Conservation (phyloP, 1,140 invertebrate species). For the Aporrectodea caliginosa region DNA sequence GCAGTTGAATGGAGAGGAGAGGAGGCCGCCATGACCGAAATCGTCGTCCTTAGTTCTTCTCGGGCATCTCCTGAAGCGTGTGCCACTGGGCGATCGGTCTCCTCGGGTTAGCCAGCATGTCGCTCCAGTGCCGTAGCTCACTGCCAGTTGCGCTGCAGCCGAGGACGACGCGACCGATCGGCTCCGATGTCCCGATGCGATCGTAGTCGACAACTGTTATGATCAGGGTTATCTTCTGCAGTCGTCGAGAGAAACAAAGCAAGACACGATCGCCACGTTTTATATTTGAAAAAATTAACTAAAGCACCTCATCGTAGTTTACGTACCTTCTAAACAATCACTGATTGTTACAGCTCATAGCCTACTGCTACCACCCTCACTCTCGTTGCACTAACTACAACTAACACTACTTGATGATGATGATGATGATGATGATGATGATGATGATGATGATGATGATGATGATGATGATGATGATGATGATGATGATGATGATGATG, state of each 20-base stretch:
- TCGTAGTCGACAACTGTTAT: slow-evolving; percentile 99
- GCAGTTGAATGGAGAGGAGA: too few species aligned
- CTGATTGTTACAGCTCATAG: too few species aligned
- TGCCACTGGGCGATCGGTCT: slow-evolving; percentile 99
- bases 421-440: not conserved
- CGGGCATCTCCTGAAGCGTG: slow-evolving; percentile 67
- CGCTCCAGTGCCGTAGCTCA: slow-evolving; percentile 98
- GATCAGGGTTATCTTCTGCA: slow-evolving; percentile 96
- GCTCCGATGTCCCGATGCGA: slow-evolving; percentile 98
- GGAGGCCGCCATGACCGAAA: too few species aligned
- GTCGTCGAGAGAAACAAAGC: slow-evolving; percentile 34
- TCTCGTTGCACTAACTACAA: too few species aligned
- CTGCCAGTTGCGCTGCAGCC: slow-evolving; percentile 97
- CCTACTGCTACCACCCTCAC: too few species aligned
- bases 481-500: not conserved
- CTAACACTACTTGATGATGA: not conserved
- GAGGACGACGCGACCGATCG: slow-evolving; percentile 93
- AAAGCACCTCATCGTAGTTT: too few species aligned
- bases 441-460: not conserved
- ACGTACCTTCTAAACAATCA: too few species aligned
- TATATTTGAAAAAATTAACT: too few species aligned
- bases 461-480: not conserved
- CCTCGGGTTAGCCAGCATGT: slow-evolving; percentile 88
- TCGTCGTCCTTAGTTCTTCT: slow-evolving; percentile 53
- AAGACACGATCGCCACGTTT: too few species aligned